Evolutionary conservation across 2,113 vertebrate genomes (phyloP).

Genomic region (Cavia aperea): DNA sequence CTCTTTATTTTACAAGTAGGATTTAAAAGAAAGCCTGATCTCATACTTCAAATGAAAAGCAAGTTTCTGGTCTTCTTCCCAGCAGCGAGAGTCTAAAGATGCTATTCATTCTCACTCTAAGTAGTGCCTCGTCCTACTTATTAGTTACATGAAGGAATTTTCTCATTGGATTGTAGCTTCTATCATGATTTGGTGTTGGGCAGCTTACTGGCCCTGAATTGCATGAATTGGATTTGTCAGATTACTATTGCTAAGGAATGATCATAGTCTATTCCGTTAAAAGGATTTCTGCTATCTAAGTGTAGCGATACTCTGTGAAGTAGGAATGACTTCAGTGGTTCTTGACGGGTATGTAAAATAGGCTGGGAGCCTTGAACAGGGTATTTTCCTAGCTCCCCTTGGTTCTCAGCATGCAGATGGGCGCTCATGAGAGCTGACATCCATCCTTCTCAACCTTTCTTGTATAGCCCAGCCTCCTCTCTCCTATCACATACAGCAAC

Average conservation of each 20-base stretch:
- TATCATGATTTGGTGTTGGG: not conserved
- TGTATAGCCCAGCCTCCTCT: not conserved
- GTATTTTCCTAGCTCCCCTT: not conserved
- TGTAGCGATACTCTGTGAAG: not conserved
- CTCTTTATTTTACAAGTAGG: conserved; percentile 22
- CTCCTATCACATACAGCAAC: not conserved
- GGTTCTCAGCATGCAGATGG: not conserved
- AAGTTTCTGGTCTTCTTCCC: not conserved
- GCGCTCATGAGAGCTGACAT: not conserved
- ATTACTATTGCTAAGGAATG: not conserved
- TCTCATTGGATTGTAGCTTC: too few relatives aligned
- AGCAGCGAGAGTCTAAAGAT: not conserved
- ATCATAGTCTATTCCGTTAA: not conserved
- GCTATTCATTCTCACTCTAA: not conserved
- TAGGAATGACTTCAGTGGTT: not conserved
- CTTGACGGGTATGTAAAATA: not conserved
- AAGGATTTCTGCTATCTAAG: not conserved
- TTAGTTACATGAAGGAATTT: not conserved
- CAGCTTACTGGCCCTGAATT: not conserved
- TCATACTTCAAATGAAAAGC: not conserved
- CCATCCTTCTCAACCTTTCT: not conserved
- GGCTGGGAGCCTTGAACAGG: not conserved
- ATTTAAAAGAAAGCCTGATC: not conserved
- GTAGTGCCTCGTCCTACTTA: accelerated
- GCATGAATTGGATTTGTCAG: not conserved